Percentiles rank a stretch among this genome's conserved stretches.
Conservation (phyloP, 2,888 invertebrate genomes). For the Clostera curtula region DNA sequence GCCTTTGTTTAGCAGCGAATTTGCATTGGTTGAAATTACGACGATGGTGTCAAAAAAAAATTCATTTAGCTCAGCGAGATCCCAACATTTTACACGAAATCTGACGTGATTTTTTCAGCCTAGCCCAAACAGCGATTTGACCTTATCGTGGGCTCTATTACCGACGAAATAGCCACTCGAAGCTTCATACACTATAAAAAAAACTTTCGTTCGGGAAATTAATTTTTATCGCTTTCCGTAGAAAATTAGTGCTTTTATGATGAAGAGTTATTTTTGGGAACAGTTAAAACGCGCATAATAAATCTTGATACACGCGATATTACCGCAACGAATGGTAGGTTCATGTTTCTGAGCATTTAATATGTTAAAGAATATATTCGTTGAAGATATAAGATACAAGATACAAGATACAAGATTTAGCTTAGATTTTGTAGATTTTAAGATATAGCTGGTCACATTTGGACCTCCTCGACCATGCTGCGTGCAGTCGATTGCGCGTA, state of each 20-base stretch:
- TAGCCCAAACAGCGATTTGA: conserved; percentile 15
- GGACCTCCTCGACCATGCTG: no score
- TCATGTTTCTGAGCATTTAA: neutral
- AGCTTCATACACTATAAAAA: conserved; percentile 26
- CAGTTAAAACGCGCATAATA: conserved; percentile 28
- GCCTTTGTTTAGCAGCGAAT: no score
- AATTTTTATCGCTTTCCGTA: conserved; percentile 35
- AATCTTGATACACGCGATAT: conserved; percentile 23
- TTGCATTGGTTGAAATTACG: no score
- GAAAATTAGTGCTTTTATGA: conserved; percentile 32
- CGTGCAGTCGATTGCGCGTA: no score
- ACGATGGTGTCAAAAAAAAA: no score
- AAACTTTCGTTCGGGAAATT: conserved; percentile 35
- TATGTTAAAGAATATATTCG: no score
- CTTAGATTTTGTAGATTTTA: no score
- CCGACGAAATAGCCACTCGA: conserved; percentile 18
- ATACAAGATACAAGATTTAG: no score
- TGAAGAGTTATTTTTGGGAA: conserved; percentile 26
- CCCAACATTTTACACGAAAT: conserved; percentile 13
- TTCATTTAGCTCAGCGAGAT: no score
- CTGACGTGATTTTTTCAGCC: conserved; percentile 14
- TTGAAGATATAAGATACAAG: no score
- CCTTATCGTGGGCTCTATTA: conserved; percentile 21
- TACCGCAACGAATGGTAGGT: conserved; percentile 1
- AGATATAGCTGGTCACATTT: no score